These are phyloP conservation scores for Mamestra configurata DNA, from an alignment of 1,140 invertebrate genomes.

Conservation along the genomic window DNA sequence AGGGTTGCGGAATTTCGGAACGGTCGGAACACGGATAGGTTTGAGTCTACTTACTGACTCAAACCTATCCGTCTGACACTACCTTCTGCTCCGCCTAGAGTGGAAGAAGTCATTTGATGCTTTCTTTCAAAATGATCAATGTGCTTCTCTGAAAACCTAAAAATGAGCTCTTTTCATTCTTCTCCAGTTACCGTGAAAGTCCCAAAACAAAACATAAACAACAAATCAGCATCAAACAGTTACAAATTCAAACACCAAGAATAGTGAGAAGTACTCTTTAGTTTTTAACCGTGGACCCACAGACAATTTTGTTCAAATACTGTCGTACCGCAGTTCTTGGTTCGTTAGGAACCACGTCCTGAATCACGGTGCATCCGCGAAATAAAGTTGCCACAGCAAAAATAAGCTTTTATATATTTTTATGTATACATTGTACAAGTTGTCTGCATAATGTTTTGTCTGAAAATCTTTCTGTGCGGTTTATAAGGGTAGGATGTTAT, in stretches of 20 bases:
- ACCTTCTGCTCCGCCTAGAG: no score
- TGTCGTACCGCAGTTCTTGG: slow-evolving; percentile 57
- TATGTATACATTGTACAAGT: not conserved
- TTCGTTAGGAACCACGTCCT: slow-evolving; percentile 61
- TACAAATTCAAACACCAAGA: slow-evolving; percentile 8
- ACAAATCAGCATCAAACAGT: not conserved
- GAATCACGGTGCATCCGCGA: slow-evolving; percentile 49
- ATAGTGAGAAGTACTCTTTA: slow-evolving; percentile 50
- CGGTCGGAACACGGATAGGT: no score
- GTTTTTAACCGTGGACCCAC: slow-evolving; percentile 44
- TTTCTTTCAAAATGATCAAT: no score
- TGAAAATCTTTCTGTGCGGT: not conserved
- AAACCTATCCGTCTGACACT: no score
- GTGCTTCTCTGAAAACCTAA: no score
- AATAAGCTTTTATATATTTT: slow-evolving; percentile 38
- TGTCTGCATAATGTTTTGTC: slow-evolving; percentile 9
- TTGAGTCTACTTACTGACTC: no score
- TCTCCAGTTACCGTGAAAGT: not conserved
- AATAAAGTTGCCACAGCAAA: slow-evolving; percentile 41
- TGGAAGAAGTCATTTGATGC: no score
- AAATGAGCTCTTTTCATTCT: not conserved
- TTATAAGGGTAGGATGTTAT: not conserved
- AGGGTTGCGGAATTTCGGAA: no score
- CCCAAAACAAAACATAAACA: not conserved
- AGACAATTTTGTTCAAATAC: slow-evolving; percentile 66